These are phyloP conservation scores for Chelon auratus DNA, from an alignment of 2,797 vertebrate species.

Conservation along the genomic window DNA sequence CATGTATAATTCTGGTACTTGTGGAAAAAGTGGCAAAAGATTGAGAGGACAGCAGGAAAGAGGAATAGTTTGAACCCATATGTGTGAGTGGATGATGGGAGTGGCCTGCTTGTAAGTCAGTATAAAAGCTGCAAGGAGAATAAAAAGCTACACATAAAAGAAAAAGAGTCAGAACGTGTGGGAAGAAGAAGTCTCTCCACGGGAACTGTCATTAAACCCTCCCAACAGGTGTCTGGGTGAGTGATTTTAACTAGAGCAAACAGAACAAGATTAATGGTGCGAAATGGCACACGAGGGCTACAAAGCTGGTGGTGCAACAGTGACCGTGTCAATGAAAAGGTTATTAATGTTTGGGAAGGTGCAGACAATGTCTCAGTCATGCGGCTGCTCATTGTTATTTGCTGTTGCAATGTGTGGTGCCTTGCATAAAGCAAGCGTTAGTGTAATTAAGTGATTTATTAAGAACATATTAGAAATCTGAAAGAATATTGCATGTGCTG, in stretches of 20 bases:
- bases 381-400: conserved; percentile 16
- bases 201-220: conserved; percentile 75
- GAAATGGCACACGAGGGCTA: conserved; percentile 65
- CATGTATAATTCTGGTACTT: conserved; percentile 51
- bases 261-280: conserved; percentile 80
- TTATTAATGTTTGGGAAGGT: conserved; percentile 60
- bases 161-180: conserved; percentile 9
- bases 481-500: conserved; percentile 6
- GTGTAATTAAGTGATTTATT: conserved; percentile 20
- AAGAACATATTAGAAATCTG: conserved; percentile 3
- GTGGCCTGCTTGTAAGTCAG: conserved; percentile 19
- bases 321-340: conserved; percentile 60
- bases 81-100: conserved; percentile 33
- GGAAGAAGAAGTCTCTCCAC: conserved; percentile 44
- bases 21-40: conserved; percentile 46
- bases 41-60: conserved; percentile 33
- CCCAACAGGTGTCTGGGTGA: conserved; percentile 76
- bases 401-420: conserved; percentile 2
- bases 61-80: conserved; percentile 45
- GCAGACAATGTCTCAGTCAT: conserved; percentile 23
- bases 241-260: conserved; percentile 80
- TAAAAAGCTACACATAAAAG: conserved; percentile 4
- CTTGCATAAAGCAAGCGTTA: conserved; percentile 17
- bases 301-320: conserved; percentile 47
- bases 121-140: not conserved